These are phyloP conservation scores for Laterallus jamaicensis DNA, from an alignment of 2,113 vertebrate genomes.

Conservation along the genomic window DNA sequence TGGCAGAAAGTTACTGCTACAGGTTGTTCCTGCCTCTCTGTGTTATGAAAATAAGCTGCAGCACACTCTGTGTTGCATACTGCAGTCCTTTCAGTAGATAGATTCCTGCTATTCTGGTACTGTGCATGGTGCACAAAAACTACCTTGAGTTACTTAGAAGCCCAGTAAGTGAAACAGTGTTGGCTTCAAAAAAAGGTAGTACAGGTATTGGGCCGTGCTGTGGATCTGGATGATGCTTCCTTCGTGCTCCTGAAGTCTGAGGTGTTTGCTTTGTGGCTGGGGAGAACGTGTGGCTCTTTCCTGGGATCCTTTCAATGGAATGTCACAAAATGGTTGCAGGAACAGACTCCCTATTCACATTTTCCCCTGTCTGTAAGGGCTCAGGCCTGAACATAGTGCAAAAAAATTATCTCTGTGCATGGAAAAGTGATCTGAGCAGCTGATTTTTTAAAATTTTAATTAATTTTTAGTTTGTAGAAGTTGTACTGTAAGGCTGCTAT, in stretches of 20 bases:
- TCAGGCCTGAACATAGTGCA: fast-evolving
- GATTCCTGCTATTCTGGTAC: not conserved
- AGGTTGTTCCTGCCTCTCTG: not conserved
- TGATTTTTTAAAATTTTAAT: not conserved
- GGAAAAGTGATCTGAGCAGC: not conserved
- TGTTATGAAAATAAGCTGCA: not conserved
- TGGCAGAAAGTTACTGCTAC: not conserved
- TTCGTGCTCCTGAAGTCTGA: not conserved
- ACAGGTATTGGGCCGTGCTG: not conserved
- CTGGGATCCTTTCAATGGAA: not conserved
- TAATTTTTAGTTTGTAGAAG: not conserved
- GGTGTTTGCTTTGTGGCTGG: not conserved
- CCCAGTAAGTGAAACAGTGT: not conserved
- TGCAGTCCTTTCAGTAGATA: not conserved
- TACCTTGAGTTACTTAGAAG: not conserved
- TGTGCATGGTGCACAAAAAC: not conserved
- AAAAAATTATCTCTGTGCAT: not conserved
- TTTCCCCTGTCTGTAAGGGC: not conserved
- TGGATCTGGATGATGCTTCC: not conserved
- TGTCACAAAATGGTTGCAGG: not conserved
- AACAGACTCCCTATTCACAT: fast-evolving
- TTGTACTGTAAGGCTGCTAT: not conserved
- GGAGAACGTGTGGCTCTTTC: not conserved
- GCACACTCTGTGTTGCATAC: fast-evolving
- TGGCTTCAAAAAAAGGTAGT: not conserved